Evolutionary conservation across 2,888 invertebrate genomes (phyloP), one percentile per base, ranked within the genome.

Genomic region (Lepidocyrtoides sp.): DNA sequence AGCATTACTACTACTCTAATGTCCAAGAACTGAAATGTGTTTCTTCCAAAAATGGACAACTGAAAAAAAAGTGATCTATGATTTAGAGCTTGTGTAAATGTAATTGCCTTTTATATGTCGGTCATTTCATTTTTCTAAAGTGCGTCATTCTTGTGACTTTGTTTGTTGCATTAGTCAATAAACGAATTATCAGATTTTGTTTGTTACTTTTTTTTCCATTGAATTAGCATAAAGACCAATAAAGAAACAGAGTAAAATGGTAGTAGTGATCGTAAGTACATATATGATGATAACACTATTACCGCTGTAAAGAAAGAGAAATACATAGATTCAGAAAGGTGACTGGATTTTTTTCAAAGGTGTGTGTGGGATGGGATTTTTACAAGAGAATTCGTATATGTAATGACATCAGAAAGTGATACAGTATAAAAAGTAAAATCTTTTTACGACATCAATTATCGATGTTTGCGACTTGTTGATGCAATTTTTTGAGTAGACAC

Each of bases 1-100:
- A 72, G 14, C 48, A 57, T 69, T 29, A 36, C n/a, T 69, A n/a
- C n/a, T n/a, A n/a, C n/a, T n/a, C 17, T 48, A 44, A 3, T 72
- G 72, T 29, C 48, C 36, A 86, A 75, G 17, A 72, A 26, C 60
- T 69, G 69, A 69, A 66, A 81, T 66, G 88, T 81, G 81, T 69
- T 81, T 88, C 57, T 69, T 88, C 88, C 88, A 81, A 88, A 88
- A 88, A 88, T 81, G 88, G 88, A 88, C 77, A 77, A 2, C 4
- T 77, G 48, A 77, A 79, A n/a, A n/a, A 87, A 87, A 88, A 81
- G 69, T 81, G 69, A 88, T 44, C 81, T 54, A 88, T 81, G 79
- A 88, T 88, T 79, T 79, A 88, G 69, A 81, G 51, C 48, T 26
- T 32, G 7, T 36, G 72, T 85, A 54, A 85, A 54, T 77, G 48